A percentile compares a stretch with the other conserved stretches of the same genome.
Evolutionary conservation across 2,797 vertebrate genomes (phyloP).

Genomic region (Semaprochilodus insignis): DNA sequence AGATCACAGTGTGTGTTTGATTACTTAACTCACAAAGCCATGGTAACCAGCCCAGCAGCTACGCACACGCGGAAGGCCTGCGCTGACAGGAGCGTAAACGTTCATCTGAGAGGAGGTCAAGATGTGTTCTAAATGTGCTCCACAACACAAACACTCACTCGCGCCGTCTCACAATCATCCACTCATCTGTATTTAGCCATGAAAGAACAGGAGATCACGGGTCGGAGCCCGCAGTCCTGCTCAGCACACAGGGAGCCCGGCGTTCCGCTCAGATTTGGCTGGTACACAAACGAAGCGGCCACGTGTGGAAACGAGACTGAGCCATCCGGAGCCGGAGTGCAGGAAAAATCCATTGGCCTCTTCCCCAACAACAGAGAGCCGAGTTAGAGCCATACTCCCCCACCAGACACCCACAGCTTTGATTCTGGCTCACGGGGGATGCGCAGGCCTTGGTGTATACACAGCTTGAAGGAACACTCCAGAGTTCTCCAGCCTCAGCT

Average conservation of each 20-base stretch:
- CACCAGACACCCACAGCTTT: slow-evolving; percentile 40
- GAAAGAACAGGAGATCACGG: slow-evolving; percentile 44
- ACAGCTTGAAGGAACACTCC: slow-evolving; percentile 8
- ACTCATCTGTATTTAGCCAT: slow-evolving; percentile 37
- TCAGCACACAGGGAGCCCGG: slow-evolving; percentile 31
- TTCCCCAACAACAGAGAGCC: slow-evolving; percentile 33
- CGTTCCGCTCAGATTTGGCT: slow-evolving; percentile 35
- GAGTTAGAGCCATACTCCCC: slow-evolving; percentile 25
- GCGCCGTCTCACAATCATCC: neutral
- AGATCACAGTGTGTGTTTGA: slow-evolving; percentile 76
- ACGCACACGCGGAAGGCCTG: slow-evolving; percentile 14
- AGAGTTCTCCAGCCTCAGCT: neutral
- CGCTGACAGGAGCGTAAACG: slow-evolving; percentile 26
- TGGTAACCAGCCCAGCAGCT: slow-evolving; percentile 57
- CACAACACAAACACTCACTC: neutral
- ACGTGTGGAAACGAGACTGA: slow-evolving; percentile 52
- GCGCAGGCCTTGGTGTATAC: slow-evolving; percentile 38
- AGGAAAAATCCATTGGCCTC: slow-evolving; percentile 48
- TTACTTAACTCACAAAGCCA: slow-evolving; percentile 73
- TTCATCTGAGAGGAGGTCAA: slow-evolving; percentile 23
- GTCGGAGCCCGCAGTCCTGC: slow-evolving; percentile 9
- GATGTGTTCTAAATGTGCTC: slow-evolving; percentile 23
- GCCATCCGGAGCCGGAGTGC: slow-evolving; percentile 44
- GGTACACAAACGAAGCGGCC: slow-evolving; percentile 40
- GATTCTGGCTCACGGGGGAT: slow-evolving; percentile 34